Conservation (phyloP, 2,797 vertebrate genomes). For the Huso huso region DNA sequence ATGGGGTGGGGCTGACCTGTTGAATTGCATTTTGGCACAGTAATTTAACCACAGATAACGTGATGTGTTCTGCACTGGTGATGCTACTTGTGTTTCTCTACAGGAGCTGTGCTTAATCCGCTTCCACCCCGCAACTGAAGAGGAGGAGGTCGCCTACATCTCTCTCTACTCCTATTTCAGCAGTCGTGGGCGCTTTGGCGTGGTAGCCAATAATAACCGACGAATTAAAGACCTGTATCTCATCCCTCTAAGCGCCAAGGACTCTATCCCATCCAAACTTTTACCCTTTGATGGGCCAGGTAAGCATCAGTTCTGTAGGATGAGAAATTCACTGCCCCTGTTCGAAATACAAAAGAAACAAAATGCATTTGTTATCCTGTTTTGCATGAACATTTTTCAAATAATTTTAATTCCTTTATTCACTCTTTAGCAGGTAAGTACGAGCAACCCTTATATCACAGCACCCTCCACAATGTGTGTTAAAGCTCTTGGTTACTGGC, state of each 20-base stretch:
- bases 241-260: slow-evolving; percentile 85
- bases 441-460: too few relatives aligned
- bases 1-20: too few relatives aligned
- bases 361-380: neutral
- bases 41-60: too few relatives aligned
- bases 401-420: neutral
- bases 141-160: slow-evolving; percentile 94
- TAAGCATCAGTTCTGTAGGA: slow-evolving; percentile 58
- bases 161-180: slow-evolving; percentile 98
- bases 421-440: too few relatives aligned
- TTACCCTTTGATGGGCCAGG: slow-evolving; percentile 94
- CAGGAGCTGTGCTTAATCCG: slow-evolving; percentile 94
- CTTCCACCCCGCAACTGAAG: slow-evolving; percentile 91
- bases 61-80: neutral
- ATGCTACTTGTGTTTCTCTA: slow-evolving; percentile 25
- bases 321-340: neutral
- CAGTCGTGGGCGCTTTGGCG: slow-evolving; percentile 92
- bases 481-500: too few relatives aligned
- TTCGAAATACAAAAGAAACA: neutral
- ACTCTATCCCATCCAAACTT: slow-evolving; percentile 82
- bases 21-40: too few relatives aligned
- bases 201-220: slow-evolving; percentile 85
- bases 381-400: too few relatives aligned
- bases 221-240: slow-evolving; percentile 95
- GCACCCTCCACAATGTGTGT: too few relatives aligned